phyloP scores from a whole-genome alignment of 2,888 invertebrate species.

The Chesias legatella region DNA sequence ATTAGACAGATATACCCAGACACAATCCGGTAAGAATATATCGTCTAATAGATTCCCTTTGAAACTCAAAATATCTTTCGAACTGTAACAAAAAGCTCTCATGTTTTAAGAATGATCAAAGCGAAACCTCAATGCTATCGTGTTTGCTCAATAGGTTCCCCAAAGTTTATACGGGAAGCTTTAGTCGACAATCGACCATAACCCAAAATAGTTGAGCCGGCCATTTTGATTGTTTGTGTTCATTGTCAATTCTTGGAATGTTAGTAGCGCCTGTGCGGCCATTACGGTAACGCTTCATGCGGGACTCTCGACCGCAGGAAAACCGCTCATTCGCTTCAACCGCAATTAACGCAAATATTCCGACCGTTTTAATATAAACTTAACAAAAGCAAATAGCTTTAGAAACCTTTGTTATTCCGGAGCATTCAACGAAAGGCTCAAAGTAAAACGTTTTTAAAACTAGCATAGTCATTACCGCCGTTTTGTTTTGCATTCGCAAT shows the following conservation, averaged over 20 bases:
- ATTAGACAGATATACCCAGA: no score
- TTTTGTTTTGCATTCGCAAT: conserved; percentile 65
- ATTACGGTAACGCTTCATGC: conserved; percentile 5
- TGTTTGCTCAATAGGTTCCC: no score
- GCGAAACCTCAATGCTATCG: no score
- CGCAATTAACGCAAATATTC: conserved; percentile 31
- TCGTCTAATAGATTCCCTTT: no score
- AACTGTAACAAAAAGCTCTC: no score
- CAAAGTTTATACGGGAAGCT: no score
- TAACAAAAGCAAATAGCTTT: conserved; percentile 30
- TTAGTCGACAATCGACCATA: no score
- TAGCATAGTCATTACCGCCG: conserved; percentile 59
- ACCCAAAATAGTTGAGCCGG: not conserved
- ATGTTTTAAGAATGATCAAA: no score
- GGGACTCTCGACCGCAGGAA: conserved; percentile 13
- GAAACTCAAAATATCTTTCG: no score
- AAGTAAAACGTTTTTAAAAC: conserved; percentile 45
- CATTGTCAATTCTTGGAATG: conserved; percentile 8
- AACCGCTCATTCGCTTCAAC: conserved; percentile 20
- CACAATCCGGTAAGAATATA: no score
- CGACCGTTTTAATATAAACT: conserved; percentile 30
- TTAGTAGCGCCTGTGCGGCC: conserved; percentile 7
- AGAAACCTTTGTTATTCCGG: conserved; percentile 31
- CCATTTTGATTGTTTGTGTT: conserved; percentile 2
- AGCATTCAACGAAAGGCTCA: conserved; percentile 34